phyloP scores from a whole-genome alignment of 1,140 invertebrate species.

The Teleopsis dalmanni region DNA sequence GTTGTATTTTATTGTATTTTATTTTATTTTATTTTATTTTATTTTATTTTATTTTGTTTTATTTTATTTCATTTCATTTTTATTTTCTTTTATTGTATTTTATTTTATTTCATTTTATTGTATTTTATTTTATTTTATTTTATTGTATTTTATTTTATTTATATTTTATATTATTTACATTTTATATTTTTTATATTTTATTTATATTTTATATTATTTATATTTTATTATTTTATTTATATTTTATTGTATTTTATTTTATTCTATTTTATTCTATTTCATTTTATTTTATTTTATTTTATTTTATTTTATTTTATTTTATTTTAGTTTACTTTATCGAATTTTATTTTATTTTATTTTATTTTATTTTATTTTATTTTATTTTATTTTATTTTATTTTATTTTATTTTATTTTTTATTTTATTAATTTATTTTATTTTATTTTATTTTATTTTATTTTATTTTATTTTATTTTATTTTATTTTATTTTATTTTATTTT shows the following conservation, averaged over 20 bases:
- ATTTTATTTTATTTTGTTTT: not conserved
- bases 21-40: not conserved
- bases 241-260: too few species aligned
- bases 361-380: constrained; percentile 1
- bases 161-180: too few species aligned
- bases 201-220: too few species aligned
- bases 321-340: too few species aligned
- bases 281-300: not conserved
- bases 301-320: too few species aligned
- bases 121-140: too few species aligned
- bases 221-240: too few species aligned
- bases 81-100: not conserved
- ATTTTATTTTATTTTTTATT: not conserved
- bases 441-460: not conserved
- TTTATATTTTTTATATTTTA: too few species aligned
- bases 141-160: too few species aligned
- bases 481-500: not conserved
- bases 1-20: not conserved
- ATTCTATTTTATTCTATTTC: not conserved
- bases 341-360: not conserved
- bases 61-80: not conserved
- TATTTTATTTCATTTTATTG: too few species aligned
- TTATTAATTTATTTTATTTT: not conserved
- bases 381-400: not conserved
- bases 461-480: not conserved